These are phyloP conservation scores for Australoheros facetus DNA, from an alignment of 2,797 vertebrate genomes.

Conservation along the genomic window DNA sequence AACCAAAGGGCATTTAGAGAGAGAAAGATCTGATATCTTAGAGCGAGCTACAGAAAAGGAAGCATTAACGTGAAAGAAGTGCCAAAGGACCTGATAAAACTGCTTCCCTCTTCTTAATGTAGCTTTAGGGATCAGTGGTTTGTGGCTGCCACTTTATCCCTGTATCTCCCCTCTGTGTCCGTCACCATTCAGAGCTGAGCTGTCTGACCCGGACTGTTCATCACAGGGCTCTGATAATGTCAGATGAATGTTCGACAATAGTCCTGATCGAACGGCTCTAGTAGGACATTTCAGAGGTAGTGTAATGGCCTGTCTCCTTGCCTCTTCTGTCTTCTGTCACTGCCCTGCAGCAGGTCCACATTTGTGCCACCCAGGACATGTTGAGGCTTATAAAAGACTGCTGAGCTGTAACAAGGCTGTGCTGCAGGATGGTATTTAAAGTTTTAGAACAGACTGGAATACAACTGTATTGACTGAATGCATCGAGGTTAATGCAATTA, in stretches of 20 bases:
- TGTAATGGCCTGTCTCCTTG: background rate
- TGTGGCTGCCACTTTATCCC: constrained; percentile 33
- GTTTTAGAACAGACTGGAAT: background rate
- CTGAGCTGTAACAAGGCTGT: background rate
- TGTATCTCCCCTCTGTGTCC: constrained; percentile 26
- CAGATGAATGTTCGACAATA: constrained; percentile 26
- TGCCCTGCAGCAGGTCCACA: background rate
- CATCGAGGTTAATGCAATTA: background rate
- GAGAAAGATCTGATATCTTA: background rate
- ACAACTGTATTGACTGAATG: background rate
- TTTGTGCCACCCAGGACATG: background rate
- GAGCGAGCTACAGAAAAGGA: background rate
- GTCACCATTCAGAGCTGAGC: constrained; percentile 29
- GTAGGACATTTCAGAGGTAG: constrained; percentile 13
- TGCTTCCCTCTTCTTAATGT: constrained; percentile 26
- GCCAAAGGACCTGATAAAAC: constrained; percentile 27
- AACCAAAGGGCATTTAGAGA: constrained; percentile 4
- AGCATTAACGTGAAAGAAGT: constrained; percentile 25
- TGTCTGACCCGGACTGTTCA: constrained; percentile 28
- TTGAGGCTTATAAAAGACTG: background rate
- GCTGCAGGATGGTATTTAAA: background rate
- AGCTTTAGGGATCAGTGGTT: constrained; percentile 39
- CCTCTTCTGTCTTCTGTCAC: constrained; percentile 5
- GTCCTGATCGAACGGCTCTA: constrained; percentile 30
- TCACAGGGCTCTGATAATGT: constrained; percentile 43